Base-by-base conservation (phyloP, 2,888 invertebrate genomes). In the Trichacis sp. region DNA sequence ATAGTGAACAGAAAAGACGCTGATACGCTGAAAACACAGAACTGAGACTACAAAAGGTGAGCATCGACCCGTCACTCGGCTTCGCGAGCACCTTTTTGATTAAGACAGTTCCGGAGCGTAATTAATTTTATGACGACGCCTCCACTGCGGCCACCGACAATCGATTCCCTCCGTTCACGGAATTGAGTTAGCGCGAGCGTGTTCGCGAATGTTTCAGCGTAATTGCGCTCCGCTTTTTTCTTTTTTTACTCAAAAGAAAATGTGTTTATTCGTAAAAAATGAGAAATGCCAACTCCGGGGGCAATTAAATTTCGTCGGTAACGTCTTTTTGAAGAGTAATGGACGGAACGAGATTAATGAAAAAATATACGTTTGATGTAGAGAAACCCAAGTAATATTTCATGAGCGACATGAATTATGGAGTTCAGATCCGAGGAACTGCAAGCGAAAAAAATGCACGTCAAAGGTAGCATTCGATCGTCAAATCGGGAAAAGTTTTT, bases 51-150 rank as follows among this genome's bases (percentile, higher is more conserved):
- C 43, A 19, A 17, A 45, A 43, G 64, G 36, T 43, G 48, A 46
- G 56, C 51, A 9, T 19, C 49, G 33, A 36, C 24, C 24, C 3
- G 24, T 24, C 8, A 24, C 24, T n/a, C n/a, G n/a, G n/a, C n/a
- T 24, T 24, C 24, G 24, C 75, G 74, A 77, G 76, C 80, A 80
- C 78, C 80, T 80, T 83, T 83, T 83, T 82, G 82, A 82, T 83
- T 79, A 80, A 82, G 81, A 82, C 80, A 79, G 77, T 80, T 80
- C 81, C 77, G 77, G 79, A 78, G 73, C 76, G 80, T 81, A 82
- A 83, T 83, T 82, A 81, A 82, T 81, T 83, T 82, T 77, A 77
- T 78, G 77, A 76, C 71, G 75, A 72, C 73, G 75, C 72, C 73
- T 70, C 61, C 68, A 61, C 46, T 4, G 62, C 62, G 49, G 49